Evolutionary conservation across 2,888 invertebrate genomes (phyloP), one percentile per base, ranked within the genome.

Genomic region (Gymnocheta viridis): DNA sequence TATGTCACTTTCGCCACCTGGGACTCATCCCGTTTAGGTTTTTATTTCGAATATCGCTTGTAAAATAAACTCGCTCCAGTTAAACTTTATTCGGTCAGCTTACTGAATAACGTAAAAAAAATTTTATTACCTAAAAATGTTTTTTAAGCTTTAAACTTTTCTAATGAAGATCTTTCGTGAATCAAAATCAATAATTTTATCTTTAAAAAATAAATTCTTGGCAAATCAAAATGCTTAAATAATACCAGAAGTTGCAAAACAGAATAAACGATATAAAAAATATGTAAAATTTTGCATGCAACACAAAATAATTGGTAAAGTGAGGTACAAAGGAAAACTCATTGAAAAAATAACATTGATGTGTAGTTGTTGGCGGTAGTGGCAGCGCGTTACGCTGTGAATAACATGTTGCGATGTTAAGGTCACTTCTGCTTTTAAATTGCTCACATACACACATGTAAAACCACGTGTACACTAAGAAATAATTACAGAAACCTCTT

Each of bases 361-460:
- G 9, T 17, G 44, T 24, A 22, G 10, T 62, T 74, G 49, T 69
- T 54, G 38, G 54, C 17, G n/a, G n/a, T n/a, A n/a, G n/a, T n/a
- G n/a, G 60, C 19, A 58, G 51, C 47, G 38, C 49, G 54, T 74
- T 69, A 70, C 64, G 51, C 19, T 67, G 49, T 66, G 72, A 72
- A 60, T 64, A 70, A 77, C 58, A 44, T 60, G 58, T 19, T 82
- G 67, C 60, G 60, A 66, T 82, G 77, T 78, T 82, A 78, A 82
- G 77, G 72, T 73, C 72, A 82, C 38, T 73, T 60, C 54, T 54
- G 51, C 35, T 49, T 77, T 58, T 41, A 24, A 66, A 56, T 14
- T n/a, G 24, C 32, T 32, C 14, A 51, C 1, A 64, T 2, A 19
- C 14, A 51, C 1, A 64, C 4, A 19, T 10, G 32, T 10, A 60